Percentiles rank a stretch among this genome's conserved stretches.
These are phyloP conservation scores for Oreotrochilus melanogaster DNA, from an alignment of 2,113 vertebrate species.

Conservation along the genomic window DNA sequence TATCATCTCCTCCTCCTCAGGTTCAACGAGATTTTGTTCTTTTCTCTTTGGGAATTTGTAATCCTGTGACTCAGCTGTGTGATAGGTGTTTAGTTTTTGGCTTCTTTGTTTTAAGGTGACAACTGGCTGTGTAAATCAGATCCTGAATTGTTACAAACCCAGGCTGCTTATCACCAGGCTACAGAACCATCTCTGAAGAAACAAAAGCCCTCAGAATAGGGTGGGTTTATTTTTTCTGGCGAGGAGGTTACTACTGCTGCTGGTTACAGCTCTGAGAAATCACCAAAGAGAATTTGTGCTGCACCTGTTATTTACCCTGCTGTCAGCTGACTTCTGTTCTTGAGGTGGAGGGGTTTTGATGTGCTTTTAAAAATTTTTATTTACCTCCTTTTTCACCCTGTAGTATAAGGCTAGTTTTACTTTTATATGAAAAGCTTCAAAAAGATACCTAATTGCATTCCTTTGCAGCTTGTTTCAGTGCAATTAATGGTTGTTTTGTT, in stretches of 20 bases:
- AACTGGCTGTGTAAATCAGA: fast-evolving
- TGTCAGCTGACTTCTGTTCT: neutral
- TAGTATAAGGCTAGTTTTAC: neutral
- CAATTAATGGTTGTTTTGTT: neutral
- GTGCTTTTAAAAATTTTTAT: too few relatives aligned
- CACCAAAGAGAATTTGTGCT: neutral
- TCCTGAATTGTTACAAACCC: neutral
- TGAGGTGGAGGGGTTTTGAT: neutral
- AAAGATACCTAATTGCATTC: neutral
- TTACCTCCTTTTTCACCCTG: too few relatives aligned
- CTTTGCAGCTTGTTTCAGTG: neutral
- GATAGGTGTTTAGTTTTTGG: neutral
- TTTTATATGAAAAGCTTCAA: neutral
- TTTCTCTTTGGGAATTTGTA: neutral
- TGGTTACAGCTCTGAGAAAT: neutral
- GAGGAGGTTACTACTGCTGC: neutral
- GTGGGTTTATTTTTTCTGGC: neutral
- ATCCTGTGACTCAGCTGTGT: neutral
- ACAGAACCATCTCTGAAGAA: neutral
- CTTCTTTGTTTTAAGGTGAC: neutral
- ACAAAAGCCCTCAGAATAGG: fast-evolving
- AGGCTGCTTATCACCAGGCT: neutral
- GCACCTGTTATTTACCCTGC: neutral
- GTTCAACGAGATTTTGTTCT: neutral
- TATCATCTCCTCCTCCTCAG: neutral